phyloP scores from a whole-genome alignment of 2,113 vertebrate species.

The Muscicapa adusta region DNA sequence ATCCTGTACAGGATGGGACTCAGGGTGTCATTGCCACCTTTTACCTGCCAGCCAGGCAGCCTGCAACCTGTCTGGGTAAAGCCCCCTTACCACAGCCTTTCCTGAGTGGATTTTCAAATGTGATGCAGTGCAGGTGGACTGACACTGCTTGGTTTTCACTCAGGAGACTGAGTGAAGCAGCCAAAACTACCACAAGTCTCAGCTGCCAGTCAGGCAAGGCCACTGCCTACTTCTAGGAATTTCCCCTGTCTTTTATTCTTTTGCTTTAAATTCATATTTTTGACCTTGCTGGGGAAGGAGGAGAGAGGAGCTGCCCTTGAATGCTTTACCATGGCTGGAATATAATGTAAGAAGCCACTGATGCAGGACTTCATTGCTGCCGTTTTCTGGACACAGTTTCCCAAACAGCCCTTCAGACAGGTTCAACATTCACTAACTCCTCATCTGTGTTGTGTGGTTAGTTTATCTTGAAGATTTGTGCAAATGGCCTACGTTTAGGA shows the following conservation, averaged over 20 bases:
- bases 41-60: not conserved
- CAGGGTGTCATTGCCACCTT: accelerated
- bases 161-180: not conserved
- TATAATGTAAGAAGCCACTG: not conserved
- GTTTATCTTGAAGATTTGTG: not conserved
- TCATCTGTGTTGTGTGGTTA: accelerated
- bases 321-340: not conserved
- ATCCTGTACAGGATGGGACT: not conserved
- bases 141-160: accelerated
- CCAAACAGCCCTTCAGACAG: not conserved
- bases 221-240: not conserved
- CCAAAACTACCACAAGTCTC: not conserved
- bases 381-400: not conserved
- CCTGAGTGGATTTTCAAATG: not conserved
- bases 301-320: accelerated
- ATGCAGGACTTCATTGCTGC: not conserved
- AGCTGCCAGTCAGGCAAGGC: not conserved
- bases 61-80: not conserved
- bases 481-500: not conserved
- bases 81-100: accelerated
- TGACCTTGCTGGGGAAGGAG: not conserved
- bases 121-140: not conserved
- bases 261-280: not conserved
- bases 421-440: not conserved
- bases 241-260: not conserved